Evolutionary conservation across 2,888 invertebrate genomes (phyloP).

Genomic region (Sthenelais limicola): DNA sequence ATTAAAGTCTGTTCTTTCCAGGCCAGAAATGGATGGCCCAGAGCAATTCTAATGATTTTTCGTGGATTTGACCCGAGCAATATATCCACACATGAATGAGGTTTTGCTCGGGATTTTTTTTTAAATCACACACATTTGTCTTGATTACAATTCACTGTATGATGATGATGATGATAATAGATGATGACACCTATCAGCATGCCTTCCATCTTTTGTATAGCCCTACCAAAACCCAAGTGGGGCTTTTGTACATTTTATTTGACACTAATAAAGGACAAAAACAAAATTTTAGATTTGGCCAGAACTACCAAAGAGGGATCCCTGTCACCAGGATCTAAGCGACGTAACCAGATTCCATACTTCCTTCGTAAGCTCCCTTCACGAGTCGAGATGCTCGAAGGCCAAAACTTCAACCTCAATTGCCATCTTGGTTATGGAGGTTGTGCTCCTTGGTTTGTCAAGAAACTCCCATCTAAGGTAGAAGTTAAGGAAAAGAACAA

Average conservation of each 20-base stretch:
- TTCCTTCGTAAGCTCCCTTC: constrained; percentile 52
- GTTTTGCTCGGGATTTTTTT: constrained; percentile 20
- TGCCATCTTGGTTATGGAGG: constrained; percentile 44
- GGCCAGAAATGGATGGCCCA: not conserved
- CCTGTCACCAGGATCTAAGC: constrained; percentile 24
- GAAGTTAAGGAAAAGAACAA: constrained; percentile 40
- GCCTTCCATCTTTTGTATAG: not conserved
- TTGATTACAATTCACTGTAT: not conserved
- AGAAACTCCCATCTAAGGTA: constrained; percentile 46
- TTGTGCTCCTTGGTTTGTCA: constrained; percentile 51
- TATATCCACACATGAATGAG: constrained; percentile 21
- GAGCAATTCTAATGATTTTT: constrained; percentile 24
- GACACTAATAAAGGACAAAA: constrained; percentile 22
- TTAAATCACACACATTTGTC: too few relatives aligned
- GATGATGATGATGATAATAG: too few relatives aligned
- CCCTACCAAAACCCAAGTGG: constrained; percentile 11
- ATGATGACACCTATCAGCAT: too few relatives aligned
- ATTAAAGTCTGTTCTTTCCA: not conserved
- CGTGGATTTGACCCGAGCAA: not conserved
- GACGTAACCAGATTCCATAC: constrained; percentile 46
- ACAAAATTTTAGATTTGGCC: constrained; percentile 36
- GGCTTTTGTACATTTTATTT: constrained; percentile 18
- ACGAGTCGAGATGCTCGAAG: constrained; percentile 50
- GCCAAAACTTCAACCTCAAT: constrained; percentile 26
- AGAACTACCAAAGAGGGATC: constrained; percentile 13